Evolutionary conservation across 2,113 vertebrate species (phyloP), one percentile per base, ranked within the genome.

Genomic region (Poeciliopsis turrubarensis): DNA sequence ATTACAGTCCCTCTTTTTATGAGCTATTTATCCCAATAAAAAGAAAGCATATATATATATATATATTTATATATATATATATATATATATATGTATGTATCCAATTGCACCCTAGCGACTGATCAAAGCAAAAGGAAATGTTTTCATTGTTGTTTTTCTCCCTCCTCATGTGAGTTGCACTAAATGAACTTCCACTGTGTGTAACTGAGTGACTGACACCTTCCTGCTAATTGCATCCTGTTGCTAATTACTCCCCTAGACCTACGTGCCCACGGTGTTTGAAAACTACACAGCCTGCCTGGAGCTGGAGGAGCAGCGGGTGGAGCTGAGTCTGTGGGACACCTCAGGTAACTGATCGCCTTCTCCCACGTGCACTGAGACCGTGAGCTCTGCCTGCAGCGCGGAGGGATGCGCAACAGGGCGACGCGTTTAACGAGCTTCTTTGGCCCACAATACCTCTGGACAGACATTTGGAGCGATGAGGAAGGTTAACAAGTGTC

Each of bases 281-380:
- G 97, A 99, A 89, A 99, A 99, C 94, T 99, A 99, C 94, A 98
- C 97, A 37, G 97, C 97, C 83, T 97, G 96, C 86, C 88, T 99
- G 94, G 96, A 97, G 91, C 96, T 96, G 29, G 97, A 99, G 84
- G 97, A 96, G 60, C 97, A 97, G 90, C 95, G 97, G 61, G 97
- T 98, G 90, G 97, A 98, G 91, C 95, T 98, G 75, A 98, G 97
- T 86, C 95, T 98, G 76, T 98, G 97, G 97, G 97, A 98, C 87
- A 98, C 97, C 64, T 98, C 97, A 89, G 97, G 97, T 98, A 95
- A 94, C 61, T 66, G 44, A 74, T 65, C 27, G 27, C 11, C 71
- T 73, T 27, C 54, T 27, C 70, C 17, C 41, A 25, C 51, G 67
- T 26, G 47, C 39, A 32, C 60, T 37, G 9, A 26, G 77, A 72